Evolutionary conservation across 1,140 invertebrate genomes (phyloP), one percentile per base, ranked within the genome.

Genomic region (Choristoneura fumiferana): DNA sequence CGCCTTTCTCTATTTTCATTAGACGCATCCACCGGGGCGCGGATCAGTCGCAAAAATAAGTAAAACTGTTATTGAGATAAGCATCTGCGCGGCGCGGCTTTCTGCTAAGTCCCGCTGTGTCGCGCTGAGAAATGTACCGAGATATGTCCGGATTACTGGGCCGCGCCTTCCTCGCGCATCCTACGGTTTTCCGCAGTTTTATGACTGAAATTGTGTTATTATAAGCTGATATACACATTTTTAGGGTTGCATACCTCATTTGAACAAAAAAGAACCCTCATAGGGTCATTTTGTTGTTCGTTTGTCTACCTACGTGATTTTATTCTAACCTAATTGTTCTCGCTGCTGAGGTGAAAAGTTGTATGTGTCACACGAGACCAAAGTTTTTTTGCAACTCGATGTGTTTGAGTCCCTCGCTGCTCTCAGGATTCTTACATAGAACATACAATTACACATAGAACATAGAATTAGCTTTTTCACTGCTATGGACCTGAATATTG

Each of bases 11-110:
- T 76, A 79, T 87, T 86, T 78, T 86, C 83, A 86, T 88, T 85
- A 83, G 73, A 68, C 40, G 68, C 66, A 73, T 76, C 81, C 81
- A 67, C 71, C 59, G 77, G 77, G 76, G 76, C n/a, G 76, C 57
- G 81, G 83, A 84, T 87, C 81, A 84, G 65, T 78, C 73, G 77
- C 78, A 87, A 85, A 87, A 88, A 87, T n/a, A 88, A 89, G 87
- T 89, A 89, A 89, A 87, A 87, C 84, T 87, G 85, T 89, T 88
- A 89, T 89, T 89, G 85, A 84, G 85, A 89, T 87, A 89, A 87
- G 75, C 85, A 87, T 89, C 84, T 89, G 85, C 76, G 71, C 76
- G 71, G 40, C 73, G 75, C 78, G 85, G 83, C 77, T 84, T 84
- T 75, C 74, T 79, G 77, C 79, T 85, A 87, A 84, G 78, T 84